phyloP scores from a whole-genome alignment of 2,113 vertebrate genomes.

The Rhombomys opimus region DNA sequence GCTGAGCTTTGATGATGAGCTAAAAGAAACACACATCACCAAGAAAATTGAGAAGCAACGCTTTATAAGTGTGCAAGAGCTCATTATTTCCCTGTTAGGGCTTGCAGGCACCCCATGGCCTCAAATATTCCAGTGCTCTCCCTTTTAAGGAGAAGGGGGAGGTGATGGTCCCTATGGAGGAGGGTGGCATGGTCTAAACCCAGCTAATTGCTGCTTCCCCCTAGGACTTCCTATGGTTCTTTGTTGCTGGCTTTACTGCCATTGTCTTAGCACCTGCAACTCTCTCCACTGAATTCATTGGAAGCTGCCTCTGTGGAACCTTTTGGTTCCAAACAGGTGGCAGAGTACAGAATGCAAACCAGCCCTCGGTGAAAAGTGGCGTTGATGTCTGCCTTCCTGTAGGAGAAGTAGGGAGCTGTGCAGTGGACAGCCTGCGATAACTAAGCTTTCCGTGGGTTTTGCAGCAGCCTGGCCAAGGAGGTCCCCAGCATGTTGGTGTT shows the following conservation, averaged over 20 bases:
- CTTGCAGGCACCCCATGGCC: rapidly evolving
- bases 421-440: neutral
- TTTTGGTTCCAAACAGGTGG: neutral
- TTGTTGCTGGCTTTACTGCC: constrained; percentile 88
- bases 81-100: rapidly evolving
- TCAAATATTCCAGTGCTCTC: constrained; percentile 78
- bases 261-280: constrained; percentile 88
- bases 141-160: constrained; percentile 23
- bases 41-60: rapidly evolving
- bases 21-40: neutral
- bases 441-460: neutral
- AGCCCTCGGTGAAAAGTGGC: rapidly evolving
- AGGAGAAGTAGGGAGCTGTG: rapidly evolving
- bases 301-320: neutral
- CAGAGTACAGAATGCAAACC: neutral
- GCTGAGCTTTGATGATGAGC: neutral
- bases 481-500: neutral
- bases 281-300: constrained; percentile 87
- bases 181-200: constrained; percentile 73
- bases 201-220: constrained; percentile 89
- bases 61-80: rapidly evolving
- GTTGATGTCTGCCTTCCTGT: neutral
- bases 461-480: constrained; percentile 38
- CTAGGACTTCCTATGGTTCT: constrained; percentile 92
- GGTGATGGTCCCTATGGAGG: constrained; percentile 88